Conservation (phyloP, 2,113 vertebrate species). For the Apteryx owenii region DNA sequence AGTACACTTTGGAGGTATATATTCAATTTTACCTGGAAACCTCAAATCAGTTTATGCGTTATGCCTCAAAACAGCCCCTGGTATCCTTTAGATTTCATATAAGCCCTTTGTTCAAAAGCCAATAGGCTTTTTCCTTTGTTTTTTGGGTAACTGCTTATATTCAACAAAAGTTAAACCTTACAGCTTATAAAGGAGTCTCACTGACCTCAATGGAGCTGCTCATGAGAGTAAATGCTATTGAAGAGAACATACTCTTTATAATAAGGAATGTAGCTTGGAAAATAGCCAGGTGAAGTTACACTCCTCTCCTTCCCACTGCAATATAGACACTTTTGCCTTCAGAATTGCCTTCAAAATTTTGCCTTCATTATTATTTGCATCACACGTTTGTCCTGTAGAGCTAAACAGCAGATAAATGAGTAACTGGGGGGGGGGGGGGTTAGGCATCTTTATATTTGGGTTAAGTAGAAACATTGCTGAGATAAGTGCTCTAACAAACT, state of each 20-base stretch:
- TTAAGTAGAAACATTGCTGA: not conserved
- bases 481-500: not conserved
- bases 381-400: not conserved
- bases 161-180: not conserved
- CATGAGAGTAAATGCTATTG: not conserved
- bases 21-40: not conserved
- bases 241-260: not conserved
- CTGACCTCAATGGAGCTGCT: not conserved
- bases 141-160: not conserved
- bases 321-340: not conserved
- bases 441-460: not conserved
- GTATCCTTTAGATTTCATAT: not conserved
- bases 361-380: not conserved
- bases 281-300: not conserved
- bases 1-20: not conserved
- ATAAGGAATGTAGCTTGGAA: not conserved
- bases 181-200: not conserved
- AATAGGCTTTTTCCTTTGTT: not conserved
- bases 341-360: not conserved
- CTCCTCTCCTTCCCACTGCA: not conserved
- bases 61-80: not conserved
- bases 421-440: not conserved
- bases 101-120: not conserved
- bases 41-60: not conserved
- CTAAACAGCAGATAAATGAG: not conserved